Evolutionary conservation across 2,113 vertebrate species (phyloP).

Genomic region (Thryonomys swinderianus): DNA sequence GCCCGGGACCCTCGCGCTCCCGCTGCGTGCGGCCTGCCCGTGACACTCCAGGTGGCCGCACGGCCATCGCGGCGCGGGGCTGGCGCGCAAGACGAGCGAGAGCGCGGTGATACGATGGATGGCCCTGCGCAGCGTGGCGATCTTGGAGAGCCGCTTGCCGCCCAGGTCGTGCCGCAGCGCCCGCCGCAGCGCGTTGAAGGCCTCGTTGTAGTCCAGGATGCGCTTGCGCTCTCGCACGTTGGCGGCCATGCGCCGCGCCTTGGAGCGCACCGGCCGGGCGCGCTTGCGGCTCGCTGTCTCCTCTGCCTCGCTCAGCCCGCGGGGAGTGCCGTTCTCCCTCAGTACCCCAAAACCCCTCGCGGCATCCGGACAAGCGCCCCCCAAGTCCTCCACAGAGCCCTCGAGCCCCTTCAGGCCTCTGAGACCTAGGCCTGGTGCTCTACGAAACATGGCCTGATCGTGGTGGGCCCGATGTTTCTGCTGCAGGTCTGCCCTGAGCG

Average conservation of each 20-base stretch:
- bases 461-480: background rate
- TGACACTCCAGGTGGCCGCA: slow-evolving; percentile 91
- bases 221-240: slow-evolving; percentile 97
- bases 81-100: slow-evolving; percentile 90
- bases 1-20: background rate
- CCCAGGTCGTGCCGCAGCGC: slow-evolving; percentile 94
- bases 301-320: slow-evolving; percentile 72
- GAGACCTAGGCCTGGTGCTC: slow-evolving; percentile 54
- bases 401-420: slow-evolving; percentile 82
- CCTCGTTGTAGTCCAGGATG: slow-evolving; percentile 98
- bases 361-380: slow-evolving; percentile 43
- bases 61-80: slow-evolving; percentile 75
- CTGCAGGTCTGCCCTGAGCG: background rate
- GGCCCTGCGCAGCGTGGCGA: slow-evolving; percentile 95
- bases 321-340: slow-evolving; percentile 75
- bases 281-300: slow-evolving; percentile 87
- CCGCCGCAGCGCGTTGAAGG: slow-evolving; percentile 95
- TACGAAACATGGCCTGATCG: slow-evolving; percentile 68
- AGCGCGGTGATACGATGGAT: slow-evolving; percentile 94
- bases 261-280: slow-evolving; percentile 92
- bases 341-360: slow-evolving; percentile 68
- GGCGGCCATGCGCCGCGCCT: slow-evolving; percentile 94
- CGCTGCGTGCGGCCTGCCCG: background rate
- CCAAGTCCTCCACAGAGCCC: slow-evolving; percentile 87
- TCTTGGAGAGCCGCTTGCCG: slow-evolving; percentile 97